phyloP scores from a whole-genome alignment of 2,113 vertebrate species.

The Taxidea taxus region DNA sequence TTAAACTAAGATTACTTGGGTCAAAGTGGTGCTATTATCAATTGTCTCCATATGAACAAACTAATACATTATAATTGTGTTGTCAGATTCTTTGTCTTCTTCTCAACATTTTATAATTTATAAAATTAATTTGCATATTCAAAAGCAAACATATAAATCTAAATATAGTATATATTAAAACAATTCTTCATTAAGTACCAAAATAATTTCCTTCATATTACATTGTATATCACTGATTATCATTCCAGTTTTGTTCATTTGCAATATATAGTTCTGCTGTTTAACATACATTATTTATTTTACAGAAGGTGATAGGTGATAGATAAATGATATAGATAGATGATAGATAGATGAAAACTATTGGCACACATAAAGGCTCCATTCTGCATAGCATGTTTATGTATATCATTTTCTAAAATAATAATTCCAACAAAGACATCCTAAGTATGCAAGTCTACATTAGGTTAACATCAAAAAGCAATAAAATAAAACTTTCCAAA shows the following conservation, averaged over 20 bases:
- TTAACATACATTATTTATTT: background rate
- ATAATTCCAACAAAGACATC: constrained; percentile 28
- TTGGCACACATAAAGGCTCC: background rate
- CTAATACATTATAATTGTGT: background rate
- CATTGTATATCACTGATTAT: background rate
- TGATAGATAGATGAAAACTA: background rate
- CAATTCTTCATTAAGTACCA: background rate
- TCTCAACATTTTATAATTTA: background rate
- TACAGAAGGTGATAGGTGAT: background rate
- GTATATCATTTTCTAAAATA: constrained; percentile 30
- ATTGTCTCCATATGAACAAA: background rate
- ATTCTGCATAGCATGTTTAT: background rate
- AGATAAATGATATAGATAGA: background rate
- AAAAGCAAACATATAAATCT: background rate
- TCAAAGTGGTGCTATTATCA: background rate
- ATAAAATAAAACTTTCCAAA: constrained; percentile 61
- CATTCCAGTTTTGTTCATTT: background rate
- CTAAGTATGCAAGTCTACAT: background rate
- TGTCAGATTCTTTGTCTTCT: background rate
- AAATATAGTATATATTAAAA: background rate
- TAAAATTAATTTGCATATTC: background rate
- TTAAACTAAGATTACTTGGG: background rate
- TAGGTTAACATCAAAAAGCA: constrained; percentile 60
- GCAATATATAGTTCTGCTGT: background rate
- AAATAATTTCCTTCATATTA: background rate